These are phyloP conservation scores for Troides aeacus DNA, from an alignment of 2,888 invertebrate genomes.

Conservation along the genomic window DNA sequence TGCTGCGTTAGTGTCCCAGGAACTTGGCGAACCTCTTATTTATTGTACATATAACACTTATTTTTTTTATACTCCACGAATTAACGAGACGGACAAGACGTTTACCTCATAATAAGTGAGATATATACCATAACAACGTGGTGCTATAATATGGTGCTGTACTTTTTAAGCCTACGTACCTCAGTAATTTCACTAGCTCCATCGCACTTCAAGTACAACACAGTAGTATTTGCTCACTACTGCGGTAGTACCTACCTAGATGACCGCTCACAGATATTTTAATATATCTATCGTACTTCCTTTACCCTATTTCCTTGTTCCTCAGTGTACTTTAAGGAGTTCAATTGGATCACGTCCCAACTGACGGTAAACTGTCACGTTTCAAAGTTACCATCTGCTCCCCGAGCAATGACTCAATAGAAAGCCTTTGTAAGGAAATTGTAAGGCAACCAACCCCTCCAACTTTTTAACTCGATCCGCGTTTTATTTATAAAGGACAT, in stretches of 20 bases:
- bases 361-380: conserved; percentile 6
- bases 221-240: too few relatives aligned
- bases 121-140: too few relatives aligned
- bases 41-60: background rate
- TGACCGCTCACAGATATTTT: too few relatives aligned
- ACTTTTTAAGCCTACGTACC: too few relatives aligned
- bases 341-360: background rate
- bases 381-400: conserved; percentile 1
- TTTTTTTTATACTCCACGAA: background rate
- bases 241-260: too few relatives aligned
- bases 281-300: too few relatives aligned
- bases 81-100: too few relatives aligned
- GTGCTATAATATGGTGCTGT: too few relatives aligned
- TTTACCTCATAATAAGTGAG: too few relatives aligned
- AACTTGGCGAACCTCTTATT: background rate
- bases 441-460: background rate
- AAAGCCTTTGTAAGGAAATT: conserved; percentile 1
- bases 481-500: background rate
- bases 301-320: too few relatives aligned
- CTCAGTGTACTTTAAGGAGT: background rate
- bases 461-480: background rate
- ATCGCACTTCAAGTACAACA: too few relatives aligned
- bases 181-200: too few relatives aligned
- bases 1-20: conserved; percentile 1
- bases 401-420: background rate